Evolutionary conservation across 2,797 vertebrate genomes (phyloP), one percentile per base, ranked within the genome.

Genomic region (Myotis pilosus): DNA sequence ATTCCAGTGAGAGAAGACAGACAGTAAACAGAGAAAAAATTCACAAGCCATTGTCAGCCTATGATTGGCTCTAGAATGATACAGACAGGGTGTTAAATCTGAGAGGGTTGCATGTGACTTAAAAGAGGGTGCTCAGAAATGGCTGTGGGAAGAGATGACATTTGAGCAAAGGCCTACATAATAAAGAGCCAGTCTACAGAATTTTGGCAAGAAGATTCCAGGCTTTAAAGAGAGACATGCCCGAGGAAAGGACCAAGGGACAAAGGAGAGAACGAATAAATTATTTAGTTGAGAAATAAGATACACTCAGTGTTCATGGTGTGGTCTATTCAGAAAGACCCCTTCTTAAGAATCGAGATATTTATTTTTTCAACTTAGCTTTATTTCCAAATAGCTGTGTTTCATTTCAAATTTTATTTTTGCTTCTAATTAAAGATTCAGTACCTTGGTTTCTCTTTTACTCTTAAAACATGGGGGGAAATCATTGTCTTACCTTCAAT

Each of bases 371-470:
- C 9, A 74, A 23, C 10, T 89, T 66, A 81, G 11, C 5, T 82
- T 17, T 92, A 28, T 71, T 75, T 76, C 30, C 72, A 88, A 76
- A 44, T 53, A 41, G 19, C 4, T 55, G 1, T 78, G 38, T 83
- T 88, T 80, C 30, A 94, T 49, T 85, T 53, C 72, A 71, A 93
- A 76, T 17, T 60, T 87, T 83, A n/a, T 12, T 66, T 80, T 80
- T 92, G 53, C 3, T 33, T 2, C 38, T 87, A 68, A 55, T 64
- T 62, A 85, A 85, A 89, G 12, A 74, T 60, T 28, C 23, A 8
- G 1, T 53, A 28, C 6, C 80, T 75, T 3, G 6, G 8, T 79
- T 95, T 82, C 16, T 78, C 38, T 68, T 69, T 71, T 57, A 69
- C 30, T 47, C 8, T 11, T 64, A 66, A 90, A 76, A 74, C 19